Conservation (phyloP, 1,140 invertebrate species). For the Drosophila pachea region DNA sequence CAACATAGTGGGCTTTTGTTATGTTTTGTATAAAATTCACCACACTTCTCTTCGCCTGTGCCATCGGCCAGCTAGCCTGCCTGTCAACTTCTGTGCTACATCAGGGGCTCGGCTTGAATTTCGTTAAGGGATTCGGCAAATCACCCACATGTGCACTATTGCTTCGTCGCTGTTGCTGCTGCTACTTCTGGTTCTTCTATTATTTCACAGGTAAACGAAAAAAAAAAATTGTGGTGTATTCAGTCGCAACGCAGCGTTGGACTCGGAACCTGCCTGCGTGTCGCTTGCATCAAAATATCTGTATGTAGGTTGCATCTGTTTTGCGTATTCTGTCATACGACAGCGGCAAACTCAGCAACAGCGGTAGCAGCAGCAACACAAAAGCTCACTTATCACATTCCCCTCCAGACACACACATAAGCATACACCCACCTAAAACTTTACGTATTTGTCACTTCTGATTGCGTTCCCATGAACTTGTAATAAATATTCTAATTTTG, state of each 20-base stretch:
- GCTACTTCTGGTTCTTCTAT: constrained; percentile 20
- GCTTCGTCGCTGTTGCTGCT: constrained; percentile 29
- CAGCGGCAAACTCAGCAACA: constrained; percentile 23
- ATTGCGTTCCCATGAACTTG: constrained; percentile 71
- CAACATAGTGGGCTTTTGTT: constrained; percentile 41
- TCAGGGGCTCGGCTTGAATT: constrained; percentile 39
- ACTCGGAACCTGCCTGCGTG: constrained; percentile 40
- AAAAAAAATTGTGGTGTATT: constrained; percentile 41
- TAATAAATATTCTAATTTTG: constrained; percentile 72
- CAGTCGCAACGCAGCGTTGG: constrained; percentile 36
- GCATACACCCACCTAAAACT: constrained; percentile 8
- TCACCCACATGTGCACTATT: constrained; percentile 33
- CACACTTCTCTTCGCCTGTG: constrained; percentile 20
- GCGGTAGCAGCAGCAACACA: constrained; percentile 29
- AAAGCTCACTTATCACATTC: constrained; percentile 59
- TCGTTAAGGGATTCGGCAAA: constrained; percentile 17
- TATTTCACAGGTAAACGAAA: constrained; percentile 59
- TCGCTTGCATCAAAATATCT: constrained; percentile 37
- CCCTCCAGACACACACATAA: constrained; percentile 34
- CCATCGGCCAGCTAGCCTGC: constrained; percentile 1
- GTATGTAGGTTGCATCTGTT: constrained; percentile 30
- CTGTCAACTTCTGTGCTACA: constrained; percentile 30
- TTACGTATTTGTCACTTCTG: constrained; percentile 38
- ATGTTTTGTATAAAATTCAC: constrained; percentile 37
- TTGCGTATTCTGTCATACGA: constrained; percentile 59